Evolutionary conservation across 2,113 vertebrate genomes (phyloP), one percentile per base, ranked within the genome.

Genomic region (Ellobius talpinus): DNA sequence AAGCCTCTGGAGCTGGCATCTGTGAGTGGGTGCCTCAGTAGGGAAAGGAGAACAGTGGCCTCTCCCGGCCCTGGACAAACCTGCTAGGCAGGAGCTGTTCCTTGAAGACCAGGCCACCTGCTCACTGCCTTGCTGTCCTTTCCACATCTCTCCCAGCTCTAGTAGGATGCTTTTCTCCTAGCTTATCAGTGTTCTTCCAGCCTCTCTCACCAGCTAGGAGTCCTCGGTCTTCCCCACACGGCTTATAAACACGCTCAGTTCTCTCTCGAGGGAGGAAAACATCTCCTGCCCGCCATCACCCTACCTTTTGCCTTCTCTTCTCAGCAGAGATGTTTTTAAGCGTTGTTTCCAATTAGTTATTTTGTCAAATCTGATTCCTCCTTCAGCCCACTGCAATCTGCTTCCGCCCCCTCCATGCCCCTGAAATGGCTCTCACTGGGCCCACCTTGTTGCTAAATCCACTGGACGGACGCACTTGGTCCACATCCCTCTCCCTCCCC

Each of bases 401-500:
- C 96, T 97, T 94, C 97, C 97, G 78, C 97, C 97, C 93, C 96
- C 95, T 93, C 81, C 86, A 74, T 96, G 97, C 96, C 97, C 96
- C 96, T 87, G 95, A 97, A 97, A 97, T 97, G 98, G 97, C 96
- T 97, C 98, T 96, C 1, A 3, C 96, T 61, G 88, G 94, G 97
- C 97, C 97, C 97, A 97, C 97, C 96, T 97, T 96, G 97, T 98
- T 98, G 87, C 97, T 98, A 98, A 98, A 98, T 98, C 95, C 95
- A 98, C 97, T 97, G 97, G 97, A 95, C 91, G 19, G 97, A 95
- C 93, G 29, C 45, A 39, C 96, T 97, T 13, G 26, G 86, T 94
- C 97, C 93, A 79, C 82, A 86, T 96, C 91, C 94, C 91, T 87
- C 85, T 88, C 31, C 47, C 96, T 65, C 96, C 97, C 95, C 96